These are phyloP conservation scores for Epirrita christyi DNA, from an alignment of 2,888 invertebrate species.

Conservation along the genomic window DNA sequence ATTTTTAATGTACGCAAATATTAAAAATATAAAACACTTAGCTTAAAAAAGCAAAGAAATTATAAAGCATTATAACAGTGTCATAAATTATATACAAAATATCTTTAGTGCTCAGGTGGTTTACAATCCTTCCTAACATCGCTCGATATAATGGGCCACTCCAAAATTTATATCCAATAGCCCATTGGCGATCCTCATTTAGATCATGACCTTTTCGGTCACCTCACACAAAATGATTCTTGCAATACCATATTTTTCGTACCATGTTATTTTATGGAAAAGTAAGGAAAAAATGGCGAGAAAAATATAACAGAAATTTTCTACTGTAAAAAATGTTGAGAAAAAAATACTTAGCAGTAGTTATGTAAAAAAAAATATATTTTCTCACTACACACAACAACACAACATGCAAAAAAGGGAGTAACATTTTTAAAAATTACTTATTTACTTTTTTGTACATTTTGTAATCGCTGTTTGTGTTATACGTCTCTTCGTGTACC, in stretches of 20 bases:
- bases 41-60: background rate
- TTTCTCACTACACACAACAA: too few relatives aligned
- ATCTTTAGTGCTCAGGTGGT: constrained; percentile 3
- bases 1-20: too few relatives aligned
- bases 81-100: constrained; percentile 13
- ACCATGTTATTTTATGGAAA: background rate
- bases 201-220: constrained; percentile 4
- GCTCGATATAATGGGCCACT: constrained; percentile 11
- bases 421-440: too few relatives aligned
- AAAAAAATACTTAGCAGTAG: too few relatives aligned
- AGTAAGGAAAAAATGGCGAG: background rate
- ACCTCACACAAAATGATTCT: constrained; percentile 15
- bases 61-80: background rate
- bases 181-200: constrained; percentile 14
- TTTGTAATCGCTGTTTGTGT: too few relatives aligned
- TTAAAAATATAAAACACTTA: too few relatives aligned
- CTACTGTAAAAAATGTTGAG: too few relatives aligned
- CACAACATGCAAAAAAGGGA: too few relatives aligned
- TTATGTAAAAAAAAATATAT: too few relatives aligned
- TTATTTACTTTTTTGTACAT: too few relatives aligned
- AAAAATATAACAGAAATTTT: too few relatives aligned
- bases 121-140: constrained; percentile 8
- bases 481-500: too few relatives aligned
- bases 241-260: constrained; percentile 11
- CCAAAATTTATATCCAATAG: constrained; percentile 18